Conservation (phyloP, 2,797 vertebrate genomes). For the Acanthis flammea region DNA sequence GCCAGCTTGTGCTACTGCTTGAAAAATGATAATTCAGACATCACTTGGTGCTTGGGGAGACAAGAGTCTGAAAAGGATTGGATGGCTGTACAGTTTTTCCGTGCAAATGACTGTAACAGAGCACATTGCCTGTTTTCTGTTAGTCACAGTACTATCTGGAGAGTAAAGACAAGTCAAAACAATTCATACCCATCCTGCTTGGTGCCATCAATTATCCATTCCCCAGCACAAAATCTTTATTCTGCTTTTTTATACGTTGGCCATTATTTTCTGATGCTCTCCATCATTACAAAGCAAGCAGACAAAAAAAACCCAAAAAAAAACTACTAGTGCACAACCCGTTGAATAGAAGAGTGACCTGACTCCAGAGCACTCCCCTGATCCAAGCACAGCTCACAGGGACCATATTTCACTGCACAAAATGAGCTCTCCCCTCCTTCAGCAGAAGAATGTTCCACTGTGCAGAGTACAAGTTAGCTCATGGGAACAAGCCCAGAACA, state of each 20-base stretch:
- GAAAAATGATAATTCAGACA: neutral
- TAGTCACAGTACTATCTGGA: neutral
- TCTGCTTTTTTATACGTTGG: neutral
- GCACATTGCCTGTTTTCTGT: neutral
- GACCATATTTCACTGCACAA: conserved; percentile 32
- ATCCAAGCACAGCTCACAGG: neutral
- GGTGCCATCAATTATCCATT: neutral
- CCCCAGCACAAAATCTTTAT: neutral
- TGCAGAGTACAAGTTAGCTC: conserved; percentile 32
- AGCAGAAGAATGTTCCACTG: neutral
- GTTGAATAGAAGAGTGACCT: neutral
- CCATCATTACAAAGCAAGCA: neutral
- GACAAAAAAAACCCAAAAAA: neutral
- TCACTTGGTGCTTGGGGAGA: neutral
- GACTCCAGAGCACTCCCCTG: neutral
- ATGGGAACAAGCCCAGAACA: conserved; percentile 53
- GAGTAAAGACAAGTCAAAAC: neutral
- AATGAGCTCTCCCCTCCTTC: neutral
- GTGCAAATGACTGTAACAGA: neutral
- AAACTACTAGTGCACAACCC: neutral
- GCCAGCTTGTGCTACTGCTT: neutral
- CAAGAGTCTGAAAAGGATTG: neutral
- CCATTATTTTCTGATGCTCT: neutral
- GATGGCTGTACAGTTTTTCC: neutral
- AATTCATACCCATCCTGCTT: neutral